These are phyloP conservation scores for Drosophila baimaii DNA, from an alignment of 1,140 invertebrate species.

Conservation along the genomic window DNA sequence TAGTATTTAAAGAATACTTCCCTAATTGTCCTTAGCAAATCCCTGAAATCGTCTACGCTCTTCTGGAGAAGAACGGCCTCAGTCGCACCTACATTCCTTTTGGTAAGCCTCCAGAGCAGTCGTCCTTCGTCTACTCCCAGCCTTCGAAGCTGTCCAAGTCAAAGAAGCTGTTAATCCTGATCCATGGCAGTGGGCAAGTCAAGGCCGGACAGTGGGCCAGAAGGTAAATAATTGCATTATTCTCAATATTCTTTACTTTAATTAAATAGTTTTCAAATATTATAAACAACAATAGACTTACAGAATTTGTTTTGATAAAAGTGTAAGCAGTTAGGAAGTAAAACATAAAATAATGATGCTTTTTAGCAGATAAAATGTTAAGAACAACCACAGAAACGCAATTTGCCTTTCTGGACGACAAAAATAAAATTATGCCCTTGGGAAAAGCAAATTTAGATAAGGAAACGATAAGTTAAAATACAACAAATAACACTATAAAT, in stretches of 20 bases:
- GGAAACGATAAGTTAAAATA: not conserved
- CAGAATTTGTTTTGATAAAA: not conserved
- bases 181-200: constrained; percentile 92
- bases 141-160: constrained; percentile 86
- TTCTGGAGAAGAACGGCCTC: constrained; percentile 87
- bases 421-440: not conserved
- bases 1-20: no score
- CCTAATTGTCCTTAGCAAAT: constrained; percentile 79
- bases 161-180: constrained; percentile 89
- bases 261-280: not conserved
- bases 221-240: constrained; percentile 73
- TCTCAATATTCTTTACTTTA: no score
- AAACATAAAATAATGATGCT: not conserved
- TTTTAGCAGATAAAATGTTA: not conserved
- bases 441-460: not conserved
- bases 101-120: constrained; percentile 84
- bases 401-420: not conserved
- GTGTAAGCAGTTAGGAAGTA: no score
- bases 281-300: not conserved
- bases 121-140: constrained; percentile 88
- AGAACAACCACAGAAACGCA: not conserved
- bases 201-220: constrained; percentile 93
- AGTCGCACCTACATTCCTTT: constrained; percentile 86
- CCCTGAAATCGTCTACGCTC: constrained; percentile 88
- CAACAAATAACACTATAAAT: not conserved